A percentile compares a stretch with the other conserved stretches of the same genome.
phyloP scores from a whole-genome alignment of 2,888 invertebrate genomes.

The Netelia fuscicornis region DNA sequence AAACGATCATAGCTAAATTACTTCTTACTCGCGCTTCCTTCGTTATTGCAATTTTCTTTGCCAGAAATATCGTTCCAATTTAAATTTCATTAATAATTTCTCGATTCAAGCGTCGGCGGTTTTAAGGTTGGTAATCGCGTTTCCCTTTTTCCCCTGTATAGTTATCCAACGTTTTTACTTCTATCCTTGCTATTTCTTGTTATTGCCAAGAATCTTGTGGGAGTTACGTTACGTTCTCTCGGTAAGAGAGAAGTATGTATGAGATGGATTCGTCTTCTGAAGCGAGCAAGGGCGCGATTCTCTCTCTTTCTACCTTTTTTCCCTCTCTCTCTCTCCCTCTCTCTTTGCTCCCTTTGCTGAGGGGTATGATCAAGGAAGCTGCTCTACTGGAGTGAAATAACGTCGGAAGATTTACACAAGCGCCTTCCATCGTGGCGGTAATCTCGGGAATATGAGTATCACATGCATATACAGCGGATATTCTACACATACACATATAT shows the following conservation, averaged over 20 bases:
- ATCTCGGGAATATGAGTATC: background rate
- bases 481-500: background rate
- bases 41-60: conserved; percentile 35
- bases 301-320: background rate
- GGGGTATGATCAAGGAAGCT: conserved; percentile 36
- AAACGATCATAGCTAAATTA: conserved; percentile 10
- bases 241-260: conserved; percentile 10
- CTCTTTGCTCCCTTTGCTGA: conserved; percentile 7
- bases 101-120: conserved; percentile 9
- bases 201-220: conserved; percentile 29
- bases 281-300: background rate
- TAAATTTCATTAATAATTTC: conserved; percentile 49
- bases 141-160: conserved; percentile 5
- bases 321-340: background rate
- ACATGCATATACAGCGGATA: background rate
- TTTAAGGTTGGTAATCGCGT: conserved; percentile 17
- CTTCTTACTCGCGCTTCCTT: background rate
- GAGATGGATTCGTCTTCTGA: conserved; percentile 13
- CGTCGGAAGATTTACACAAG: conserved; percentile 10
- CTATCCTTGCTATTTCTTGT: conserved; percentile 27
- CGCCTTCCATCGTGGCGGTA: conserved; percentile 4
- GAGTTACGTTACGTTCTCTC: background rate
- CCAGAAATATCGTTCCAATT: conserved; percentile 30
- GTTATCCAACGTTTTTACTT: conserved; percentile 22
- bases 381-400: conserved; percentile 33